Evolutionary conservation across 2,888 invertebrate genomes (phyloP), one percentile per base, ranked within the genome.

Genomic region (Tryphoninae sp.): DNA sequence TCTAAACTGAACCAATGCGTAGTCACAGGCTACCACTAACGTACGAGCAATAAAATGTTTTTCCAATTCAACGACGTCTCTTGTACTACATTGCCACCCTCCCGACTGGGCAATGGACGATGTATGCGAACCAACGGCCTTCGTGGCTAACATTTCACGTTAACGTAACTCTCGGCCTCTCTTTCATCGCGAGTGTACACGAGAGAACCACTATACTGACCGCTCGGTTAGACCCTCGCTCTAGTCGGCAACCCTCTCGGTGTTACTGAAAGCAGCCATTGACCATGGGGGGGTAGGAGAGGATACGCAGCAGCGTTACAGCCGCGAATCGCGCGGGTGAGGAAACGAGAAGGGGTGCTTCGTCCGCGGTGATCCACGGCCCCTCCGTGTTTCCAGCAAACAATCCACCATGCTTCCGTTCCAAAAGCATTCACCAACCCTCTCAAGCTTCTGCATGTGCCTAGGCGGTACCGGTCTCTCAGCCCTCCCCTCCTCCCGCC

Each of bases 381-480:
- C 80, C 62, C 58, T 65, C 82, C 83, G 83, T 78, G 72, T 84
- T 84, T 82, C 83, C 80, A 79, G 74, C 86, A 84, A 88, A 88
- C 86, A 88, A 87, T 88, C 83, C 85, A 78, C 81, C 75, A 78
- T 85, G 84, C 86, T 86, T 85, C 85, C 85, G 86, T 86, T 87
- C 85, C 83, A 80, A 85, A 86, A 87, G 87, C 85, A 86, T 86
- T 87, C 84, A 45, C 72, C 53, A 69, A 65, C 55, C 74, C 81
- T 68, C 49, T 67, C 42, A 33, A 33, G 33, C 49, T 55, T 33
- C 74, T 45, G 49, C 69, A 45, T 26, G 40, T 69, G 71, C 13
- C 69, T 69, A 59, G 33, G 22, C 73, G 26, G 42, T 19, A 16
- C 9, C 22, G 65, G 51, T 64, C 58, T n/a, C 76, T 23, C 58